Evolutionary conservation across 2,113 vertebrate species (phyloP).

Genomic region (Ancistrus triradiatus): DNA sequence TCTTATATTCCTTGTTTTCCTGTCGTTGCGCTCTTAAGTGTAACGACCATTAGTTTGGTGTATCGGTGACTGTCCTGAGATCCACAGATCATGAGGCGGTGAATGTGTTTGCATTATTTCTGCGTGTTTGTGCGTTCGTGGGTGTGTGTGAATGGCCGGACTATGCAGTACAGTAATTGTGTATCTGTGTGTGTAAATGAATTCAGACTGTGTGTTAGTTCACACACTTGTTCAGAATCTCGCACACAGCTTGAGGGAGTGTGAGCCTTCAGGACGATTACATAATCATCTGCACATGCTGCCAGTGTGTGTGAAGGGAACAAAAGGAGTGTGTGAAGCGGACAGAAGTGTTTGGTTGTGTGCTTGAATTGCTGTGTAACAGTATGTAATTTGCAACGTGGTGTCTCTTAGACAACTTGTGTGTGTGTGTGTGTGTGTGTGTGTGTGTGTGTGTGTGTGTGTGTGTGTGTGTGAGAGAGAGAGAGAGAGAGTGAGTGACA

Average conservation of each 20-base stretch:
- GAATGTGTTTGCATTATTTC: background rate
- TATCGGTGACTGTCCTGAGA: too few relatives aligned
- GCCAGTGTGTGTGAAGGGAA: background rate
- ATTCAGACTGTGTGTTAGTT: background rate
- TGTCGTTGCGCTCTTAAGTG: too few relatives aligned
- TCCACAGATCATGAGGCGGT: too few relatives aligned
- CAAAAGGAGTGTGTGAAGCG: slow-evolving; percentile 7
- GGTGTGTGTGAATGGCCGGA: background rate
- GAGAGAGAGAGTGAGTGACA: slow-evolving; percentile 6
- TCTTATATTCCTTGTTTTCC: too few relatives aligned
- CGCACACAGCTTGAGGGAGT: background rate
- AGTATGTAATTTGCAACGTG: too few relatives aligned
- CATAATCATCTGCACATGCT: background rate
- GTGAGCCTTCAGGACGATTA: slow-evolving; percentile 18
- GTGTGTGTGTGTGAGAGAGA: background rate
- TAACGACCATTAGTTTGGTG: too few relatives aligned
- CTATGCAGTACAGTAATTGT: background rate
- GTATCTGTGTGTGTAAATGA: background rate
- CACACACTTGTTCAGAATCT: slow-evolving; percentile 1
- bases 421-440: too few relatives aligned
- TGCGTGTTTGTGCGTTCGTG: background rate
- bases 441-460: too few relatives aligned
- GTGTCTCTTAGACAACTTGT: too few relatives aligned
- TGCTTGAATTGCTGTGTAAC: too few relatives aligned
- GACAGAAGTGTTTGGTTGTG: too few relatives aligned